Base-by-base conservation (phyloP, 2,113 vertebrate genomes). In the Pipra filicauda region DNA sequence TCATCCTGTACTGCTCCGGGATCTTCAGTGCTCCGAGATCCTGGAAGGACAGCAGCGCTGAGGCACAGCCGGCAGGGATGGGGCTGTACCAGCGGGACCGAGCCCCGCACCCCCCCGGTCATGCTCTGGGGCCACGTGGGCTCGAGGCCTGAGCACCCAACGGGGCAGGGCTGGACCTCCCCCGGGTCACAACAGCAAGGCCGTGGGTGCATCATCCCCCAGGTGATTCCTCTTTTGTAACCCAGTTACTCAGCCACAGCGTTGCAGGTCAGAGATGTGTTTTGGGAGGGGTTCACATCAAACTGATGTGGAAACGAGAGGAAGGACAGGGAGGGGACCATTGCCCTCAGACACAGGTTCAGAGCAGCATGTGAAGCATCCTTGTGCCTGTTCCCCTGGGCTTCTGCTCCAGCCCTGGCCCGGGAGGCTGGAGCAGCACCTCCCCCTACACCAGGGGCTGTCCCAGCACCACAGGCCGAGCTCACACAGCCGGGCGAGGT, bases 1-100 rank as follows among this genome's bases (percentile, higher is more conserved):
- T 95, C 95, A 98, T 96, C 17, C 99, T 98, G 96, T 98, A 99
- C 98, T 99, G 99, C 96, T 99, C 99, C 0, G 99, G 99, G 96
- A 99, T 99, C 98, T 99, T 99, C 97, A 99, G 98, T 28, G 99
- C 98, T 26, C 98, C 98, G 39, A 99, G 98, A 95, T 99, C 99
- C 99, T 99, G 96, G 23, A 43, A 43, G 85, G 35, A 87, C 44
- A 76, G 3, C 26, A 4, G 4, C 0, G 8, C 39, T 86, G 43
- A 67, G 85, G 58, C 12, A 3, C 0, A 5, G 69, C 69, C 0
- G 0, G 12, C 24, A 3, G n/a, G 11, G 41, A 1, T 0, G 14
- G 0, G 28, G 0, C 17, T 4, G 69, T 0, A 0, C 44, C 9
- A 1, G 57, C 1, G 1, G 41, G 27, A 44, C 5, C 2, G 4